Evolutionary conservation across 1,140 invertebrate genomes (phyloP), one percentile per base, ranked within the genome.

Genomic region (Schmidtea mediterranea): DNA sequence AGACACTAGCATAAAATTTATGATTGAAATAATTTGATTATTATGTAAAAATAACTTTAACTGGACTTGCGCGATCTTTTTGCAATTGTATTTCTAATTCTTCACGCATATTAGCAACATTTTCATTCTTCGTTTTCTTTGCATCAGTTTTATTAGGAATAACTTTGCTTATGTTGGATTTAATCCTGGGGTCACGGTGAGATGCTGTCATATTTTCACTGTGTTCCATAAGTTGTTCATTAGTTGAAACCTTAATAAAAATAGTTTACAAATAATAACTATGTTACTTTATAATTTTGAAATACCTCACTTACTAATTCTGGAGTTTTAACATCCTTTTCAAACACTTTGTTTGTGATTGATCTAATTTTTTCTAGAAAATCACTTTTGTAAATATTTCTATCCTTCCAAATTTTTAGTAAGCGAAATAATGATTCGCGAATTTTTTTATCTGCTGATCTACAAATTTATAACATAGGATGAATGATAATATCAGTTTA

Each of bases 381-480:
- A 49, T 73, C 64, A 52, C 73, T 71, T 56, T 80, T 78, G 62
- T 87, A 92, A 15, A 92, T 80, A 24, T 75, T 77, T 60, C 86
- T 70, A 54, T 92, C 84, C 54, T 80, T 74, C 87, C 86, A 92
- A 53, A 94, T 86, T 51, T 73, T 72, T 9, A 90, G 61, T 49
- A 92, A 73, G 57, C 83, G 73, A 26, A 75, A 73, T 12, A 90
- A 62, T 46, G 79, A 76, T 49, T 74, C 74, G 53, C 58, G 56
- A 43, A 58, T 62, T 51, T 69, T 69, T 2, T 67, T 62, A 52
- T 69, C 66, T 6, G 59, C 56, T 46, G 62, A 58, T 43, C 62
- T 67, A 48, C n/a, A 55, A 9, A 46, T 39, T 18, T 8, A 15
- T 13, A 19, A 37, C 13, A 8, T 19, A 3, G 13, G n/a, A 48